Base-by-base conservation (phyloP, 1,140 invertebrate genomes). In the Drosophila biarmipes region DNA sequence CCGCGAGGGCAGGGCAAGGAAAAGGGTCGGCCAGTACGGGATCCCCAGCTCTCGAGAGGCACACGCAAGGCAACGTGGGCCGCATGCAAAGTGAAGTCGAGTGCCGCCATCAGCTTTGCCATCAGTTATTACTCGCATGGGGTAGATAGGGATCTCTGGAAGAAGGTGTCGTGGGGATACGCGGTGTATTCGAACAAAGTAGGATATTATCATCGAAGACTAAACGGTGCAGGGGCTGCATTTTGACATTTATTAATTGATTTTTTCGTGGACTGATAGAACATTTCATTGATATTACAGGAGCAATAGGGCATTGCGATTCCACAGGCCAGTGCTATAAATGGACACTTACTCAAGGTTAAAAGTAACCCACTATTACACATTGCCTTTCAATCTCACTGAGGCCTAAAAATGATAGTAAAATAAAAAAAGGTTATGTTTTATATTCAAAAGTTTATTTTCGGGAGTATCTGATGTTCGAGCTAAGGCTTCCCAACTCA, bases 61-160 rank as follows among this genome's bases (percentile, higher is more conserved):
- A 63, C 77, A 67, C 55, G 78, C 73, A 76, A 49, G 45, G 38
- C 55, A 24, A 74, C 79, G 79, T 82, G 78, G 73, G 73, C 67
- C 68, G 78, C 78, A 81, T 81, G 63, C 63, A 76, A 84, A 84
- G 52, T 64, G 35, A 19, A 58, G 46, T 37, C 52, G 58, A 71
- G 63, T 56, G 37, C 54, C 49, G 42, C 29, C 29, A 31, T 31
- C 29, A 21, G 31, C 19, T 37, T 35, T 17, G 29, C 31, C 19
- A 40, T 31, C 29, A 56, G 21, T 46, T 24, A 54, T 76, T 42
- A 49, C 29, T 38, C 14, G 12, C 29, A 14, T 21, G 31, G 42
- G 49, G 67, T 72, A 43, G 40, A 37, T 42, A 1, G 21, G 37
- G 19, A 24, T 63, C 34, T 43, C 10, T 5, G 4, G 2, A 8